Conservation (phyloP, 2,888 invertebrate species). For the Tetanocera ferruginea region DNA sequence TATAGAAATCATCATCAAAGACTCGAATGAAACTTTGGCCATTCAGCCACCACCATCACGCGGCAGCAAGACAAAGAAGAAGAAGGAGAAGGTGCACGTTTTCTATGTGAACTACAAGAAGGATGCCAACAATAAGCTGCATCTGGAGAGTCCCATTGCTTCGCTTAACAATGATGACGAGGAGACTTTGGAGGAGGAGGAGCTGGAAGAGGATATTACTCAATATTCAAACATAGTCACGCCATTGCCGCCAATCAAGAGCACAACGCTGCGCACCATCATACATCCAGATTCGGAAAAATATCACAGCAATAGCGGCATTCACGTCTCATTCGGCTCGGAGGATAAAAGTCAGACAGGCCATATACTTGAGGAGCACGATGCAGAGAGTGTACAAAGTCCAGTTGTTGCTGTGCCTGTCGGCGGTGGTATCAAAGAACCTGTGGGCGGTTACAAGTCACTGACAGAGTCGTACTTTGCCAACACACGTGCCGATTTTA, state of each 20-base stretch:
- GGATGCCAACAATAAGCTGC: conserved; percentile 81
- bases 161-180: conserved; percentile 80
- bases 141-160: conserved; percentile 85
- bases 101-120: conserved; percentile 93
- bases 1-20: conserved; percentile 92
- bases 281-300: conserved; percentile 89
- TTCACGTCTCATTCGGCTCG: conserved; percentile 86
- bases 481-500: conserved; percentile 61
- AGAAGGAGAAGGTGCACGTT: conserved; percentile 89
- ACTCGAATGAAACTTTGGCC: conserved; percentile 86
- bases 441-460: conserved; percentile 33
- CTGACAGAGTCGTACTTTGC: conserved; percentile 34
- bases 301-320: conserved; percentile 84
- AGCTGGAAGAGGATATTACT: conserved; percentile 71
- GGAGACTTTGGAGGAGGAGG: conserved; percentile 71
- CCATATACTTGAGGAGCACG: conserved; percentile 71
- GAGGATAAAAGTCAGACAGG: conserved; percentile 70
- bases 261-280: conserved; percentile 85
- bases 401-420: conserved; percentile 74
- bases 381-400: conserved; percentile 77
- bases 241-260: conserved; percentile 73
- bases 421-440: neutral
- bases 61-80: conserved; percentile 72
- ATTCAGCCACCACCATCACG: conserved; percentile 70
- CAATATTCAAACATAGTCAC: conserved; percentile 71